phyloP scores from a whole-genome alignment of 2,797 vertebrate genomes.

The Urocyon cinereoargenteus region DNA sequence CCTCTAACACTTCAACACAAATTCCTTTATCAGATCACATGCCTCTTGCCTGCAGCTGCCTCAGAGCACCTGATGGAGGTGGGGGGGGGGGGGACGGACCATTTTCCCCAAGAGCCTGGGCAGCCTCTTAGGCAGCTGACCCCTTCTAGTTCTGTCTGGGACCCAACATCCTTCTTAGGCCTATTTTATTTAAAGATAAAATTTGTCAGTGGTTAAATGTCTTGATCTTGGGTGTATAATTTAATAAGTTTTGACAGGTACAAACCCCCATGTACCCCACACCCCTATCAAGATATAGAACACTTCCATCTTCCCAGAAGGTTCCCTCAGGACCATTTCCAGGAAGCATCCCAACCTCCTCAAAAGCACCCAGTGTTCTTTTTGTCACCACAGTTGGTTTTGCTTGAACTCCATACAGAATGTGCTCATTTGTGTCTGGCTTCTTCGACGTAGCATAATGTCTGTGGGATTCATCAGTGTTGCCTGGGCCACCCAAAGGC shows the following conservation, averaged over 20 bases:
- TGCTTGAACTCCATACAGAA: background rate
- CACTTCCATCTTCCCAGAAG: background rate
- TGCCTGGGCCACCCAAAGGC: background rate
- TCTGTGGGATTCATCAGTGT: background rate
- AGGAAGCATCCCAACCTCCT: background rate
- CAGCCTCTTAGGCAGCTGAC: background rate
- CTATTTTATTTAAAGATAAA: background rate
- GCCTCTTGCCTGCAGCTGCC: background rate
- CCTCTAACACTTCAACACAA: background rate
- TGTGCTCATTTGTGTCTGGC: background rate
- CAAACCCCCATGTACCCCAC: background rate
- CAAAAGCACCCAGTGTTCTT: background rate
- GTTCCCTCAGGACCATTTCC: background rate
- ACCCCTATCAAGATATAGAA: background rate
- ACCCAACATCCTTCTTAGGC: background rate
- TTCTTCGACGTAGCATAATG: background rate
- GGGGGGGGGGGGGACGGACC: background rate
- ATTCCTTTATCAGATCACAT: background rate
- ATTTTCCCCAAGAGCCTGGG: background rate
- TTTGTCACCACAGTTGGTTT: background rate
- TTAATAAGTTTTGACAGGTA: background rate
- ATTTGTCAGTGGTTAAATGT: background rate
- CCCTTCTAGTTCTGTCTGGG: background rate
- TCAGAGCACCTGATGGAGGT: background rate
- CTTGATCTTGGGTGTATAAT: background rate